Percentiles rank a stretch among this genome's conserved stretches.
phyloP scores from a whole-genome alignment of 2,113 vertebrate species.

The Nothobranchius kuhntae region DNA sequence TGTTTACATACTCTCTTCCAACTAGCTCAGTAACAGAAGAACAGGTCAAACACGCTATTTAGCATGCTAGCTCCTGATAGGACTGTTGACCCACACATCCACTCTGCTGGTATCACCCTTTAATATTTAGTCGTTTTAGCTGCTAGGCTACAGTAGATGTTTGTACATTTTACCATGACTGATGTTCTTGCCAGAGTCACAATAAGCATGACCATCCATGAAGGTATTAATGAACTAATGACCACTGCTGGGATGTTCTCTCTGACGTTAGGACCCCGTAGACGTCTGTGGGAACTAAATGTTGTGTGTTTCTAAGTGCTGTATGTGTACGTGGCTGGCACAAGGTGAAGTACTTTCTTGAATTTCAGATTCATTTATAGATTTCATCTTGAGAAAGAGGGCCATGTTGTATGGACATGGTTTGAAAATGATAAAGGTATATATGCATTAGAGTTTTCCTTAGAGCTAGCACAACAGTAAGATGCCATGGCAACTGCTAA shows the following conservation, averaged over 20 bases:
- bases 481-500: slow-evolving; percentile 82
- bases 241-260: slow-evolving; percentile 68
- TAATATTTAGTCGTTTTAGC: slow-evolving; percentile 60
- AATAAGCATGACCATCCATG: slow-evolving; percentile 72
- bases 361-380: slow-evolving; percentile 84
- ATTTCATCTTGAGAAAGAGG: slow-evolving; percentile 83
- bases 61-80: slow-evolving; percentile 1
- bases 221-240: slow-evolving; percentile 61
- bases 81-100: slow-evolving; percentile 54
- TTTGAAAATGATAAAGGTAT: slow-evolving; percentile 83
- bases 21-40: slow-evolving; percentile 39
- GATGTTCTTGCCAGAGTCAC: slow-evolving; percentile 63
- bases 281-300: slow-evolving; percentile 69
- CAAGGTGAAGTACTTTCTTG: slow-evolving; percentile 83
- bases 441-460: slow-evolving; percentile 76
- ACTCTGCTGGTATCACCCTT: slow-evolving; percentile 56
- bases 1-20: not conserved
- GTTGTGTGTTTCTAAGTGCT: slow-evolving; percentile 77
- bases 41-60: slow-evolving; percentile 25
- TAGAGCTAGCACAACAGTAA: slow-evolving; percentile 78
- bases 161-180: slow-evolving; percentile 65
- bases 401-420: slow-evolving; percentile 83
- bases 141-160: slow-evolving; percentile 63
- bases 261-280: slow-evolving; percentile 67
- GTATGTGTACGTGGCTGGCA: slow-evolving; percentile 78